Percentiles rank a stretch among this genome's conserved stretches.
phyloP scores from a whole-genome alignment of 2,113 vertebrate genomes.

The Protomyctophum bolini region DNA sequence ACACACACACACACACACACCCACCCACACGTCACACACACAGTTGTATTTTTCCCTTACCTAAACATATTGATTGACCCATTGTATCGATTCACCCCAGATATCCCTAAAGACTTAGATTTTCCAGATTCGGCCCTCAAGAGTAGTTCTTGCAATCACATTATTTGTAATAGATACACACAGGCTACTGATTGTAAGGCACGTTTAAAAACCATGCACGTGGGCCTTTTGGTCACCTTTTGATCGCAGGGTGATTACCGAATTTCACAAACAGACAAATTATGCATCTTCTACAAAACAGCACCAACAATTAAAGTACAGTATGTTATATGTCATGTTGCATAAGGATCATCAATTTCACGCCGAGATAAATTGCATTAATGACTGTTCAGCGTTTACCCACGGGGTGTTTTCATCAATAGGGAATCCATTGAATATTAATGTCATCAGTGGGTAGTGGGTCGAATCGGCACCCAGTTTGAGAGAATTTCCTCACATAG shows the following conservation, averaged over 20 bases:
- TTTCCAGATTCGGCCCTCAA: not conserved
- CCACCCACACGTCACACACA: not conserved
- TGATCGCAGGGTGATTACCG: not conserved
- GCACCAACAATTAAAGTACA: not conserved
- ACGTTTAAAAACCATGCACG: slow-evolving; percentile 8
- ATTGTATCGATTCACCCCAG: slow-evolving; percentile 26
- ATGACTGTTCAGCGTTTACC: slow-evolving; percentile 6
- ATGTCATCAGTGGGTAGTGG: slow-evolving; percentile 17
- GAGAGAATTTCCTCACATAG: slow-evolving; percentile 18
- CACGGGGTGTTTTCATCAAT: slow-evolving; percentile 23
- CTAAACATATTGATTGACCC: slow-evolving; percentile 28
- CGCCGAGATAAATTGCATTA: slow-evolving; percentile 10
- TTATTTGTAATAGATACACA: not conserved
- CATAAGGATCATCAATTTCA: slow-evolving; percentile 16
- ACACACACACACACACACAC: no score
- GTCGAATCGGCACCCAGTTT: slow-evolving; percentile 21
- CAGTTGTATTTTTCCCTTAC: slow-evolving; percentile 13
- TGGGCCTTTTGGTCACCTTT: slow-evolving; percentile 5
- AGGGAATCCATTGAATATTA: slow-evolving; percentile 19
- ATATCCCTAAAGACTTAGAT: slow-evolving; percentile 15
- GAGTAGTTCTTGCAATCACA: not conserved
- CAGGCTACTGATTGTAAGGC: slow-evolving; percentile 12
- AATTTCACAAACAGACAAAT: slow-evolving; percentile 10
- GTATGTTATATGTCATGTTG: not conserved
- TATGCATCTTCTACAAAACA: slow-evolving; percentile 1